Evolutionary conservation across 2,797 vertebrate species (phyloP).

Genomic region (Crossoptilon crossoptilon): DNA sequence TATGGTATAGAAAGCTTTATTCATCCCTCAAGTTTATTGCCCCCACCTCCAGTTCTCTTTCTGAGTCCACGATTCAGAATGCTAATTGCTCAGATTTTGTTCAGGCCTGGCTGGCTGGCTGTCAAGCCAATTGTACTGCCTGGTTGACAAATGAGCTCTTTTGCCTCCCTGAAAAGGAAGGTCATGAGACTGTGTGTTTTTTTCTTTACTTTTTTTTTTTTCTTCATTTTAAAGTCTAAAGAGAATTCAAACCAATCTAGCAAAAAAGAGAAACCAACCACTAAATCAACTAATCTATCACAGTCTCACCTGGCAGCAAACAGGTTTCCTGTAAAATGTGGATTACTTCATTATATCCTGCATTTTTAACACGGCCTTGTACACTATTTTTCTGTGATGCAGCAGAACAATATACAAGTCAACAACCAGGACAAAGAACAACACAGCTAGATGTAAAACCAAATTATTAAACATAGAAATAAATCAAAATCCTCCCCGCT

Average conservation of each 20-base stretch:
- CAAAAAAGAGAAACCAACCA: background rate
- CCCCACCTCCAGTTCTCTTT: conserved; percentile 28
- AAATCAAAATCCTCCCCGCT: background rate
- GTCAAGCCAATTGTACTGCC: conserved; percentile 61
- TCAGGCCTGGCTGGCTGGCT: conserved; percentile 36
- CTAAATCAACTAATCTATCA: background rate
- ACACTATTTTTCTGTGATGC: background rate
- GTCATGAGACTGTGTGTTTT: conserved; percentile 13
- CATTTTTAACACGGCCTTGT: background rate
- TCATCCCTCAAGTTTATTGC: background rate
- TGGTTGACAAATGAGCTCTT: conserved; percentile 63
- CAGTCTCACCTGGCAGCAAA: background rate
- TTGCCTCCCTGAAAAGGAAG: conserved; percentile 29
- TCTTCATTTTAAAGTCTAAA: conserved; percentile 29
- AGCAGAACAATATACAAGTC: background rate
- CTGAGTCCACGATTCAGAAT: conserved; percentile 52
- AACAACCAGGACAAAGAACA: background rate
- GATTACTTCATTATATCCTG: background rate
- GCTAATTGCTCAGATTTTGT: conserved; percentile 66
- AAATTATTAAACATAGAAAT: background rate
- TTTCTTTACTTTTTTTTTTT: background rate
- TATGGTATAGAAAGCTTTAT: conserved; percentile 49
- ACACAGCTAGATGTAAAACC: background rate
- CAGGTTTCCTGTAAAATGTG: background rate
- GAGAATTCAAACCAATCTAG: conserved; percentile 9